These are phyloP conservation scores for Megaustenia siamemsis DNA, from an alignment of 2,888 invertebrate genomes.

Conservation along the genomic window DNA sequence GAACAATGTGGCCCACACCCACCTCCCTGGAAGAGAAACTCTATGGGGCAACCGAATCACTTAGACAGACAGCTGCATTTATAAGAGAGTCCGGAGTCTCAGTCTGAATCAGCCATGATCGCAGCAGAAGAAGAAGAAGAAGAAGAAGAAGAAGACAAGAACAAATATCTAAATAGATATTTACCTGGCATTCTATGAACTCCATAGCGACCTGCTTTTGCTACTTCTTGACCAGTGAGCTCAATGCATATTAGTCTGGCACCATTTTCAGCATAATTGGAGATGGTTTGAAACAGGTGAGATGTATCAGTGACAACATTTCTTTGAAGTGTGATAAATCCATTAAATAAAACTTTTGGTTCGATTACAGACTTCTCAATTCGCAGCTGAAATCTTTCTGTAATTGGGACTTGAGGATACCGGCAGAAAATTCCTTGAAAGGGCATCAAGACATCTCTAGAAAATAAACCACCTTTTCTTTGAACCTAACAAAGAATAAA, in stretches of 20 bases:
- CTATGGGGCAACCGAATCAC: no score
- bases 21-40: no score
- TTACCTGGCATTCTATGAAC: conserved; percentile 14
- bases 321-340: conserved; percentile 8
- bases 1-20: no score
- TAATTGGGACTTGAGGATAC: conserved; percentile 58
- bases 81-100: no score
- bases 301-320: conserved; percentile 53
- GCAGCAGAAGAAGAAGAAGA: no score
- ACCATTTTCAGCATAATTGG: conserved; percentile 62
- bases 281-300: conserved; percentile 66
- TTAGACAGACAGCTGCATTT: no score
- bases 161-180: neutral
- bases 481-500: neutral
- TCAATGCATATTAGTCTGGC: conserved; percentile 69
- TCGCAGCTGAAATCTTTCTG: conserved; percentile 66
- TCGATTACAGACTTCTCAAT: conserved; percentile 68
- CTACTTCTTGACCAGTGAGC: conserved; percentile 62
- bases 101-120: no score
- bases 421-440: conserved; percentile 70
- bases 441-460: conserved; percentile 23
- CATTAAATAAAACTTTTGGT: conserved; percentile 40
- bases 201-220: neutral
- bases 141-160: neutral
- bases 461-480: conserved; percentile 37